Percentiles rank a stretch among this genome's conserved stretches.
Conservation (phyloP, 92 coral and sea anemone genomes). For the Paragorgia papillata region DNA sequence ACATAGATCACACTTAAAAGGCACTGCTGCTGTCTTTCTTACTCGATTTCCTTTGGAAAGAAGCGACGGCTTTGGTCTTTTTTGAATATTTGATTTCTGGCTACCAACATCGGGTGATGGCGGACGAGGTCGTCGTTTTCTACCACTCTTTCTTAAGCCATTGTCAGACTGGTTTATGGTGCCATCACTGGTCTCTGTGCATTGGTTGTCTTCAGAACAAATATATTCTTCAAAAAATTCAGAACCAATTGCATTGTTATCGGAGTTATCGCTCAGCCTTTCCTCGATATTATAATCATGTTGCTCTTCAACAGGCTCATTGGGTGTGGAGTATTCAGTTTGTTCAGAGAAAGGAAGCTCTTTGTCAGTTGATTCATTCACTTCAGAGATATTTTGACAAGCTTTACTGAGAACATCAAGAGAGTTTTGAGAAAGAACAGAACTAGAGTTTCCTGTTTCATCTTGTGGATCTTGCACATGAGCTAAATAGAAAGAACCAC, state of each 20-base stretch:
- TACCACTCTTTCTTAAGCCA: constrained; percentile 20
- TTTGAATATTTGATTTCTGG: not conserved
- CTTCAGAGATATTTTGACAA: constrained; percentile 27
- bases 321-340: not conserved
- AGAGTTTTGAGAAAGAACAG: not conserved
- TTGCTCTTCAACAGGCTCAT: not conserved
- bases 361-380: not conserved
- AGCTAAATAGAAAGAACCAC: too few relatives aligned
- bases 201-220: not conserved
- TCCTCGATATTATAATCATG: not conserved
- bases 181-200: not conserved
- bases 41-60: not conserved
- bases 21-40: constrained; percentile 21
- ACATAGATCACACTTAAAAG: constrained; percentile 96
- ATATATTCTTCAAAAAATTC: constrained; percentile 32
- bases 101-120: constrained; percentile 10
- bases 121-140: constrained; percentile 31
- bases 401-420: constrained; percentile 39
- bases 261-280: not conserved
- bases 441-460: not conserved
- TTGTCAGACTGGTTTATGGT: not conserved
- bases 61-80: not conserved
- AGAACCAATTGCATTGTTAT: not conserved
- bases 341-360: not conserved
- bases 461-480: not conserved